These are phyloP conservation scores for Chaetodon auriga DNA, from an alignment of 2,113 vertebrate genomes.

Conservation along the genomic window DNA sequence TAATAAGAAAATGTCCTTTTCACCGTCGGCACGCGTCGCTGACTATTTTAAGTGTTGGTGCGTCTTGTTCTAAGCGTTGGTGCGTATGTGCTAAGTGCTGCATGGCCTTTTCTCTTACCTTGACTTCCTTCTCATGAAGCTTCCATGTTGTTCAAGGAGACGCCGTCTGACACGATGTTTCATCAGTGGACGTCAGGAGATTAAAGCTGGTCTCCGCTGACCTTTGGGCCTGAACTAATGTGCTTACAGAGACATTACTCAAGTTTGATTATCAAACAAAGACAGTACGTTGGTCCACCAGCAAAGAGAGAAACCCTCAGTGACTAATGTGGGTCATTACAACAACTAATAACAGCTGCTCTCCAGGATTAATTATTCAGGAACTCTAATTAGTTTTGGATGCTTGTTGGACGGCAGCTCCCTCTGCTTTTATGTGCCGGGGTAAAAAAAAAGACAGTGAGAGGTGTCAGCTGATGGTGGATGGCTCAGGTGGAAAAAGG, in stretches of 20 bases:
- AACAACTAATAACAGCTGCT: slow-evolving; percentile 48
- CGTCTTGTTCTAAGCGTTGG: no score
- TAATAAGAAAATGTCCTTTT: background rate
- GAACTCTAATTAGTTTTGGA: slow-evolving; percentile 47
- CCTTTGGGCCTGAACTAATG: slow-evolving; percentile 52
- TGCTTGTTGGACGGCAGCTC: slow-evolving; percentile 18
- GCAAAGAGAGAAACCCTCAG: slow-evolving; percentile 36
- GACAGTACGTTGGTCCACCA: slow-evolving; percentile 7
- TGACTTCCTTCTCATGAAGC: background rate
- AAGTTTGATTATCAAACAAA: slow-evolving; percentile 43
- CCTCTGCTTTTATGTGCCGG: background rate
- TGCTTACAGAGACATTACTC: slow-evolving; percentile 36
- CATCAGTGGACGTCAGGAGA: slow-evolving; percentile 19
- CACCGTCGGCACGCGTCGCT: background rate
- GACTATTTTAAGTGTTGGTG: no score
- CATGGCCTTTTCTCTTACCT: background rate
- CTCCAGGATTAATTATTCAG: slow-evolving; percentile 59
- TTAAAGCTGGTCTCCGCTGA: slow-evolving; percentile 49
- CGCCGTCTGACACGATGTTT: background rate
- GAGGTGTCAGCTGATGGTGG: background rate
- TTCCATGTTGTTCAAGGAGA: background rate
- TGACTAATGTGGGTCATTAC: slow-evolving; percentile 71
- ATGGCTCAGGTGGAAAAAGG: no score
- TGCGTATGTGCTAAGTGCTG: background rate
- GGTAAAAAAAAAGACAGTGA: background rate